Base-by-base conservation (phyloP, 53 echinoderm and acorn worm genomes). In the Apostichopus leukothele region DNA sequence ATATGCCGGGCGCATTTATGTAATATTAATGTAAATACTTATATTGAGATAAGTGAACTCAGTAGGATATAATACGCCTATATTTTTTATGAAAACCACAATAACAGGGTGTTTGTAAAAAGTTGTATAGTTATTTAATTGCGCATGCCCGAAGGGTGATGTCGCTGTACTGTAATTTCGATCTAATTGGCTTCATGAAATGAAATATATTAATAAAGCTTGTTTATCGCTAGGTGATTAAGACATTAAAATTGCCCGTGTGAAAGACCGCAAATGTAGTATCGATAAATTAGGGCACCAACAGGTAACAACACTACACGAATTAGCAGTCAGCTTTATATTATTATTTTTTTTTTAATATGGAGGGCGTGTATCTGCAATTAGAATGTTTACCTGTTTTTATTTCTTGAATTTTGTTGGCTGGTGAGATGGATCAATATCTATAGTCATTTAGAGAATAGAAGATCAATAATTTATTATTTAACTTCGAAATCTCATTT, bases 361-460 rank as follows among this genome's bases (percentile, higher is more conserved):
- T 39, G 39, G 39, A 39, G 39, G 39, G 39, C 39, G 39, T 39
- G 39, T 19, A 71, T 5, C 16, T 19, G 20, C 71, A 71, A 71
- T 71, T 21, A 71, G 71, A 71, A 6, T 71, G 63, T 63, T 39
- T 63, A 63, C 11, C 11, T 63, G 71, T n/a, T 71, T 71, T 71
- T 6, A 71, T 71, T 71, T 13, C 6, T 7, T 57, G 13, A 16
- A 14, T 81, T 81, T 81, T 59, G 81, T 81, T 81, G 81, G 81
- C 81, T 81, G 81, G 81, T 81, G 55, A 81, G 81, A 81, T 81
- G 81, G 81, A 81, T 81, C 81, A 81, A 81, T 81, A 81, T 81
- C 81, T 54, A 55, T 81, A 77, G 81, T 81, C 81, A 54, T 53
- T 81, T 81, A 81, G 81, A 54, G 55, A 81, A 81, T 81, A 81